A percentile compares a stretch with the other conserved stretches of the same genome.
Conservation (phyloP, 2,797 vertebrate genomes). For the Lutjanus argentimaculatus region DNA sequence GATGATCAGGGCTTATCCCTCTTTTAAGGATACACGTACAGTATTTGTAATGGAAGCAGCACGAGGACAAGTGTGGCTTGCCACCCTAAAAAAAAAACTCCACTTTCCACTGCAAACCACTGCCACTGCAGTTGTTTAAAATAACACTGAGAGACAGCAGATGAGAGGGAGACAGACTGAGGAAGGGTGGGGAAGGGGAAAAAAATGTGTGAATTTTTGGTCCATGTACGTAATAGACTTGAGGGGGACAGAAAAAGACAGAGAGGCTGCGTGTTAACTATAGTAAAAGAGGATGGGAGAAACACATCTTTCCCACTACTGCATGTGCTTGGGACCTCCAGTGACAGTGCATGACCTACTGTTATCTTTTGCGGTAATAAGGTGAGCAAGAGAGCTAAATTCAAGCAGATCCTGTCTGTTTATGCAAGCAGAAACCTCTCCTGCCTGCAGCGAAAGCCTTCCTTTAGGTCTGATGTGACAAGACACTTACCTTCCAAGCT, state of each 20-base stretch:
- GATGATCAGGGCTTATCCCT: not conserved
- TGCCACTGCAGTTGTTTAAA: slow-evolving; percentile 73
- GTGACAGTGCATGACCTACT: slow-evolving; percentile 21
- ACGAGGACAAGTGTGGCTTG: slow-evolving; percentile 15
- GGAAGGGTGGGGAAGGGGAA: slow-evolving; percentile 51
- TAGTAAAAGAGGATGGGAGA: slow-evolving; percentile 21
- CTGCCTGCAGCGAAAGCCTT: not conserved
- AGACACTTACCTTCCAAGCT: slow-evolving; percentile 90
- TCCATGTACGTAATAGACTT: slow-evolving; percentile 51
- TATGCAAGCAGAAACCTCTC: slow-evolving; percentile 3
- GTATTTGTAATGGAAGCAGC: slow-evolving; percentile 15
- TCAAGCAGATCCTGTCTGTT: slow-evolving; percentile 19
- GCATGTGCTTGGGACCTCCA: slow-evolving; percentile 19
- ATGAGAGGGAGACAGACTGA: slow-evolving; percentile 71
- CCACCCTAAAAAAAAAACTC: slow-evolving; percentile 34
- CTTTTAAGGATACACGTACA: not conserved
- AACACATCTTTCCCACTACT: slow-evolving; percentile 23
- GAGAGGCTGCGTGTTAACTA: slow-evolving; percentile 40
- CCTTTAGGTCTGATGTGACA: slow-evolving; percentile 22
- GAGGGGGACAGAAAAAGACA: slow-evolving; percentile 44
- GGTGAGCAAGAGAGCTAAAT: slow-evolving; percentile 14
- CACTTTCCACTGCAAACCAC: slow-evolving; percentile 56
- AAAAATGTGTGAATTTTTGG: slow-evolving; percentile 55
- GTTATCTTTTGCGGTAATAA: slow-evolving; percentile 22
- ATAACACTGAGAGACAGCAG: slow-evolving; percentile 73